These are phyloP conservation scores for Nothoprocta pentlandii DNA, from an alignment of 2,113 vertebrate species.

Conservation along the genomic window DNA sequence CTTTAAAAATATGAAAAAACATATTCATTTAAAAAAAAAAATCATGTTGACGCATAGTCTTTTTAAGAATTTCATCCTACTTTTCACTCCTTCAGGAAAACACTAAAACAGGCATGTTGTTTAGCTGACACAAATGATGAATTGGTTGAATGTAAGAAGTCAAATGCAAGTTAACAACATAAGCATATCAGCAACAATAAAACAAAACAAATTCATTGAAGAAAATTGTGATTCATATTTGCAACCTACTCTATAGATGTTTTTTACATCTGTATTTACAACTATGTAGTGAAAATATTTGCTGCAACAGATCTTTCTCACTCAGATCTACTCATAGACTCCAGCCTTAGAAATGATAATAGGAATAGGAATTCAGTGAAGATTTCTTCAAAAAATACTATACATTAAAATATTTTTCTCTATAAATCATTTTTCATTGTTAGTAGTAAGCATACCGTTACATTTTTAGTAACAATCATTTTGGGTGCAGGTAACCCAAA, in stretches of 20 bases:
- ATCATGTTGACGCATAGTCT: background rate
- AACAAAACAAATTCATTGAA: background rate
- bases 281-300: background rate
- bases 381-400: too few relatives aligned
- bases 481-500: too few relatives aligned
- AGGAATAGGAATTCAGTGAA: too few relatives aligned
- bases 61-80: background rate
- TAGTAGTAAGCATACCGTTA: too few relatives aligned
- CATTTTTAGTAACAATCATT: too few relatives aligned
- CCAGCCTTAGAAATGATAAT: too few relatives aligned
- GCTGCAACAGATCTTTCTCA: too few relatives aligned
- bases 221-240: background rate
- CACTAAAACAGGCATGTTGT: background rate
- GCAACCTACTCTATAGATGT: background rate
- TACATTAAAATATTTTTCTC: too few relatives aligned
- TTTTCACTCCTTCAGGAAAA: background rate
- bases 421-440: too few relatives aligned
- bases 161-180: background rate
- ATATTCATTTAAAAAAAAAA: background rate
- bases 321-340: too few relatives aligned
- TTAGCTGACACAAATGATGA: background rate
- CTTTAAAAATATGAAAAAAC: background rate
- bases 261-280: background rate
- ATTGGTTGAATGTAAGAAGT: background rate
- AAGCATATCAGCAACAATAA: background rate